A percentile compares a stretch with the other conserved stretches of the same genome.
These are phyloP conservation scores for Hormaphis cornu DNA, from an alignment of 1,140 invertebrate genomes.

Conservation along the genomic window DNA sequence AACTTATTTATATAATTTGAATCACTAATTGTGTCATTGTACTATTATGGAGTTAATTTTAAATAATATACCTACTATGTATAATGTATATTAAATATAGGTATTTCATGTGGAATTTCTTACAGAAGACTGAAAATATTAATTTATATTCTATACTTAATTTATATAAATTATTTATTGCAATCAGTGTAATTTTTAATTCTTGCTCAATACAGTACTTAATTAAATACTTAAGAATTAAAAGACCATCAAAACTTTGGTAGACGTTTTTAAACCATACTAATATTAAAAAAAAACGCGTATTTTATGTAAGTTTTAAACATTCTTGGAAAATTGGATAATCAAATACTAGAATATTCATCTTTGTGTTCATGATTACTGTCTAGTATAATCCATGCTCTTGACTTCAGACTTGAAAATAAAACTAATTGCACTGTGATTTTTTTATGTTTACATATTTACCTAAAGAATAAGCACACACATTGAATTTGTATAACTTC, in stretches of 20 bases:
- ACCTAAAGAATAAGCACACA: neutral
- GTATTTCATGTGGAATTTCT: constrained; percentile 12
- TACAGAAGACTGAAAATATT: constrained; percentile 26
- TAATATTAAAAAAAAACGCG: neutral
- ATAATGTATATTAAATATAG: neutral
- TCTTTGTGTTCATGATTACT: constrained; percentile 4
- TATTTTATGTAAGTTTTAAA: neutral
- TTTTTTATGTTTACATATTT: constrained; percentile 19
- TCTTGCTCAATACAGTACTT: constrained; percentile 20
- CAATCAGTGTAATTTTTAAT: constrained; percentile 9
- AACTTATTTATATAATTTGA: neutral
- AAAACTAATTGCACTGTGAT: constrained; percentile 28
- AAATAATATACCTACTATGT: too few relatives aligned
- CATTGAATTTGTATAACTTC: neutral
- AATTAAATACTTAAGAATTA: neutral
- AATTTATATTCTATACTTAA: neutral
- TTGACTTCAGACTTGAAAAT: constrained; percentile 7
- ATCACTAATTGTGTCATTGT: neutral
- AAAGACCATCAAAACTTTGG: constrained; percentile 4
- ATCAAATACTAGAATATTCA: neutral
- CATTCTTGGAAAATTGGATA: neutral
- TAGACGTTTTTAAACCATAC: neutral
- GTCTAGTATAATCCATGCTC: neutral
- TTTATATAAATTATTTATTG: constrained; percentile 8
- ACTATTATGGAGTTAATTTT: neutral